These are phyloP conservation scores for Hippasteria phrygiana DNA, from an alignment of 53 echinoderm and acorn worm genomes.

Conservation along the genomic window DNA sequence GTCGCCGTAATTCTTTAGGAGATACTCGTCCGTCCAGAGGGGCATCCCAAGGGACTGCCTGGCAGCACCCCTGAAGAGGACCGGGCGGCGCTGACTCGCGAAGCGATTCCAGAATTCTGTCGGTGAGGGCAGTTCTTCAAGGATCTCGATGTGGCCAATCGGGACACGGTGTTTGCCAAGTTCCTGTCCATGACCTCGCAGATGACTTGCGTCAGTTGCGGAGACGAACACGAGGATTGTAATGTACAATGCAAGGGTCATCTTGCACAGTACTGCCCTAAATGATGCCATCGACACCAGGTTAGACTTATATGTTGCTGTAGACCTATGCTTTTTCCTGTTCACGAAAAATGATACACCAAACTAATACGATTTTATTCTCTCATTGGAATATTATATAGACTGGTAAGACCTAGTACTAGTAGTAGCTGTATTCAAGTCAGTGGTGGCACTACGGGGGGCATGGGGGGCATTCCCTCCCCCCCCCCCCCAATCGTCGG, in stretches of 20 bases:
- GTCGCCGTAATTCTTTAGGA: constrained; percentile 74
- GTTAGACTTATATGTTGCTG: too few species aligned
- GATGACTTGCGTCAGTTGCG: neutral
- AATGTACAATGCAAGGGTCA: neutral
- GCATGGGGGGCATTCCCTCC: too few species aligned
- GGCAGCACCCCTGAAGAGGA: constrained; percentile 80
- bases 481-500: too few species aligned
- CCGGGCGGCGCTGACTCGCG: constrained; percentile 78
- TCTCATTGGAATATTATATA: too few species aligned
- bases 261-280: too few species aligned
- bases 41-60: constrained; percentile 69
- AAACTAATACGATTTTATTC: too few species aligned
- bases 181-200: constrained; percentile 73
- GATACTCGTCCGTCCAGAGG: constrained; percentile 87
- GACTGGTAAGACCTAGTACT: too few species aligned
- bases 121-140: constrained; percentile 71
- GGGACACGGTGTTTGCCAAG: constrained; percentile 85
- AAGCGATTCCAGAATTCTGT: constrained; percentile 89
- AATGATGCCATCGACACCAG: too few species aligned
- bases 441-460: too few species aligned
- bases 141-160: constrained; percentile 85
- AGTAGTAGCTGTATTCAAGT: too few species aligned
- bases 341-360: too few species aligned
- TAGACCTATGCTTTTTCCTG: too few species aligned
- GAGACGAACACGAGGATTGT: neutral